Conservation (phyloP, 2,888 invertebrate genomes). For the Fragum whitleyi region DNA sequence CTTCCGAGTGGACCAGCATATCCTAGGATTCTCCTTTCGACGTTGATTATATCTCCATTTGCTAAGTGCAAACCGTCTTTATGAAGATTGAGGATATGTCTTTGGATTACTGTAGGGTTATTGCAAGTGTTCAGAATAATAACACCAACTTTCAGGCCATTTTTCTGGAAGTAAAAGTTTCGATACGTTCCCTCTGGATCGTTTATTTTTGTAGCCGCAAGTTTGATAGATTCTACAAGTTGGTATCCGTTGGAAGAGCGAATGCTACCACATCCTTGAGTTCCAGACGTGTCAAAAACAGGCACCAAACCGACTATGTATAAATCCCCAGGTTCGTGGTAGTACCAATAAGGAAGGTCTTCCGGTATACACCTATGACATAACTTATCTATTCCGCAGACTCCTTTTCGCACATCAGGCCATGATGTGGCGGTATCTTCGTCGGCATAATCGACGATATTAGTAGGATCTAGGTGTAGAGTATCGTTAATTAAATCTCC, state of each 20-base stretch:
- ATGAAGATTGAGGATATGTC: slow-evolving; percentile 51
- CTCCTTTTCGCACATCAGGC: slow-evolving; percentile 41
- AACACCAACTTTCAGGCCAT: slow-evolving; percentile 49
- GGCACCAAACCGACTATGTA: slow-evolving; percentile 63
- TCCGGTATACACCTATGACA: slow-evolving; percentile 50
- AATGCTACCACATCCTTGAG: slow-evolving; percentile 48
- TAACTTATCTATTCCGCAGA: slow-evolving; percentile 28
- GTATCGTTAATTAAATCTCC: slow-evolving; percentile 36
- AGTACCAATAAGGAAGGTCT: slow-evolving; percentile 27
- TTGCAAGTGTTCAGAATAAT: slow-evolving; percentile 64
- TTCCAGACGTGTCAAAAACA: slow-evolving; percentile 40
- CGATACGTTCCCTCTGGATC: slow-evolving; percentile 6
- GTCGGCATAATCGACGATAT: slow-evolving; percentile 40
- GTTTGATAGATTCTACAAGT: slow-evolving; percentile 55
- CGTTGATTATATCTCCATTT: slow-evolving; percentile 22
- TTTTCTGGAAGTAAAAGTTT: slow-evolving; percentile 33
- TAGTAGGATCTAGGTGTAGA: slow-evolving; percentile 17
- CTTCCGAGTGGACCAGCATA: slow-evolving; percentile 57
- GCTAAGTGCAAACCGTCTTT: slow-evolving; percentile 27
- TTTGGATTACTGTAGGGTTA: slow-evolving; percentile 45
- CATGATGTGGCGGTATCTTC: slow-evolving; percentile 20
- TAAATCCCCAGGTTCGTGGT: slow-evolving; percentile 59
- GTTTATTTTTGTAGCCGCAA: slow-evolving; percentile 49
- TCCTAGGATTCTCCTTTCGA: slow-evolving; percentile 51
- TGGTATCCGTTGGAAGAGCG: slow-evolving; percentile 41